phyloP scores from a whole-genome alignment of 2,888 invertebrate genomes.

The Hipparchia semele region DNA sequence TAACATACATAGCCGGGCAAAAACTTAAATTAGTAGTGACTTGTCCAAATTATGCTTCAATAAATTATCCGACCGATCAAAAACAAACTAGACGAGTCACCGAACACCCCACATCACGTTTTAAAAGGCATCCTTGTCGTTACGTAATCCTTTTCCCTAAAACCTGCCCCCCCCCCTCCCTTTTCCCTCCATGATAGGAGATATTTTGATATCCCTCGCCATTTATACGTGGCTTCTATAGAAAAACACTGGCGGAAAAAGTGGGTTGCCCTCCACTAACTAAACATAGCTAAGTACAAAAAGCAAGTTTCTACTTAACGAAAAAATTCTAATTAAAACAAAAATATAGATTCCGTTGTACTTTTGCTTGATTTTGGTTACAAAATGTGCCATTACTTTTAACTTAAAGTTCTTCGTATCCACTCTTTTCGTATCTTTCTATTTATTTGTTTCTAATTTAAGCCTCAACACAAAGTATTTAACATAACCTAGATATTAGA shows the following conservation, averaged over 20 bases:
- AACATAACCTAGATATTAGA: too few species aligned
- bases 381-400: too few species aligned
- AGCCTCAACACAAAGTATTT: too few species aligned
- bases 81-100: conserved; percentile 45
- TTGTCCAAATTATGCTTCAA: conserved; percentile 41
- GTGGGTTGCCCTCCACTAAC: conserved; percentile 40
- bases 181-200: conserved; percentile 65
- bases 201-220: conserved; percentile 80
- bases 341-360: not conserved
- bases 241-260: conserved; percentile 83
- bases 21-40: conserved; percentile 36
- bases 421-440: too few species aligned
- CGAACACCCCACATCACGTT: conserved; percentile 46
- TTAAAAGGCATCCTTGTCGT: conserved; percentile 61
- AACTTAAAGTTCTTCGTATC: too few species aligned
- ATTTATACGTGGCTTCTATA: conserved; percentile 72
- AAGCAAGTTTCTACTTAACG: not conserved
- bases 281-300: not conserved
- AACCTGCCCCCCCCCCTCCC: conserved; percentile 62
- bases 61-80: conserved; percentile 39
- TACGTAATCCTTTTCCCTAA: conserved; percentile 75
- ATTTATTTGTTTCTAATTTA: too few species aligned
- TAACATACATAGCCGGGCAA: conserved; percentile 8
- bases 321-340: not conserved
- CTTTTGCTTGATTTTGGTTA: too few species aligned